phyloP scores from a whole-genome alignment of 1,140 invertebrate species.

The Scaptomyza graminum region DNA sequence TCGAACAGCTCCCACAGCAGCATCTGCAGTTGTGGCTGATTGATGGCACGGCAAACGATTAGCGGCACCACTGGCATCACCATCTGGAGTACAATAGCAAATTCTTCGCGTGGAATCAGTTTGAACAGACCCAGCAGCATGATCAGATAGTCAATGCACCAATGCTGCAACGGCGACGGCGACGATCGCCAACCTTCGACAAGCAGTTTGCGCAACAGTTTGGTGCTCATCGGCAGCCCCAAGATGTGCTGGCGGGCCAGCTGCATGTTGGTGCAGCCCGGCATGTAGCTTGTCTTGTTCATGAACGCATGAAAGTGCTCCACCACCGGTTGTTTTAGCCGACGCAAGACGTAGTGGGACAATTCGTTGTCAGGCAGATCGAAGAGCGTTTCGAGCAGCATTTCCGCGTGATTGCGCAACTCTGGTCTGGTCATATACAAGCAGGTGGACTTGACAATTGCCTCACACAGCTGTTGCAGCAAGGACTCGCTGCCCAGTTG shows the following conservation, averaged over 20 bases:
- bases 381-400: conserved; percentile 47
- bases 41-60: conserved; percentile 45
- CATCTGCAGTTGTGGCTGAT: conserved; percentile 27
- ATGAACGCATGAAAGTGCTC: conserved; percentile 62
- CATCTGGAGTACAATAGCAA: conserved; percentile 28
- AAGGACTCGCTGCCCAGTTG: conserved; percentile 56
- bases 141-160: conserved; percentile 45
- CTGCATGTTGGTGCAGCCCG: conserved; percentile 48
- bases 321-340: conserved; percentile 42
- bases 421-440: conserved; percentile 29
- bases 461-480: conserved; percentile 42
- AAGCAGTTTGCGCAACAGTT: conserved; percentile 58
- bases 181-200: conserved; percentile 28
- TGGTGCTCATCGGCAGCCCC: conserved; percentile 58
- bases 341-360: conserved; percentile 15
- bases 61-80: conserved; percentile 57
- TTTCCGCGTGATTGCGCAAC: conserved; percentile 45
- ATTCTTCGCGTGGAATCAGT: conserved; percentile 18
- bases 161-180: conserved; percentile 14
- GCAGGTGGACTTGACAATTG: conserved; percentile 48
- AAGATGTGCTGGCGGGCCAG: conserved; percentile 51
- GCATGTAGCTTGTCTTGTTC: conserved; percentile 50
- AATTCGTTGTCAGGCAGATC: conserved; percentile 42
- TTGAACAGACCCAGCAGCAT: conserved; percentile 52
- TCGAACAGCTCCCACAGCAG: conserved; percentile 51